Evolutionary conservation across 2,797 vertebrate genomes (phyloP), one percentile per base, ranked within the genome.

Genomic region (Hoplostethus atlanticus): DNA sequence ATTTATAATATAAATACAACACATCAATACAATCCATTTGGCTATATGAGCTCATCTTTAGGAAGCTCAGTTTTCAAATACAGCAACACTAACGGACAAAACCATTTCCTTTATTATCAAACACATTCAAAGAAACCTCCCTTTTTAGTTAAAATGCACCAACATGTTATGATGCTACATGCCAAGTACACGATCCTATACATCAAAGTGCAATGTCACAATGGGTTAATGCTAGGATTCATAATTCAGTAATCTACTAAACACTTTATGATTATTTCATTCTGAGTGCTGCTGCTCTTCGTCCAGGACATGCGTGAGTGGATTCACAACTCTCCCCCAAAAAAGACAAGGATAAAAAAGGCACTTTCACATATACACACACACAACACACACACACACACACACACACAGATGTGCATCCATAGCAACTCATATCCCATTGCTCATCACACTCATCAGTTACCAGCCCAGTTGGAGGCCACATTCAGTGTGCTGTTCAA

Each of bases 151-250:
- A 95, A 95, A 94, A 94, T 94, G 96, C 97, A 97, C 93, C 94
- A 96, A 95, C 94, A 94, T 95, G 96, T 95, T 87, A 87, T 93
- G 96, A 97, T 96, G 97, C 95, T 96, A 97, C 97, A 98, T 98
- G 97, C 97, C 95, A 94, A 96, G 96, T 96, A 96, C 97, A 98
- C 96, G 91, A 93, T 97, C 96, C 95, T 96, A 96, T 96, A 99
- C 97, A 96, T 95, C 96, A 97, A 98, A 97, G 97, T 98, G 97
- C 97, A 97, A 96, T 93, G 95, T 97, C 96, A 99, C 97, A 94
- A 98, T 96, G 95, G 94, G 93, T 96, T 94, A 97, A 97, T 95
- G 95, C 94, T 95, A 95, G 91, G 90, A 79, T 84, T 89, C 73
- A 87, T 84, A 89, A 86, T 87, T 91, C 79, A 82, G 79, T 84